phyloP scores from a whole-genome alignment of 2,797 vertebrate genomes.

The Artibeus jamaicensis region DNA sequence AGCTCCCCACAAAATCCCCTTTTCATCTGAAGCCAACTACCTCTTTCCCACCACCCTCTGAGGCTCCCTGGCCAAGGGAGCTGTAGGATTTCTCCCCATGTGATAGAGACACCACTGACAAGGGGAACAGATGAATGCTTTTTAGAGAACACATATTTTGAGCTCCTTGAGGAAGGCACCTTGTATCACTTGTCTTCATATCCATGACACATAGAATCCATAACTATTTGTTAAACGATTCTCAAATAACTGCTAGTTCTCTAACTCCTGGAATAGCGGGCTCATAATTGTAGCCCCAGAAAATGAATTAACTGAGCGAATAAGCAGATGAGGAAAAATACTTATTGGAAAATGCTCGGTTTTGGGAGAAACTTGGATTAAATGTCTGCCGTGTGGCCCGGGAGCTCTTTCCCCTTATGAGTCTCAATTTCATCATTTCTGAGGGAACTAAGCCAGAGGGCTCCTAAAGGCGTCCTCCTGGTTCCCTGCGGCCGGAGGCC shows the following conservation, averaged over 20 bases:
- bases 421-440: background rate
- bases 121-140: background rate
- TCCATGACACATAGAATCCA: background rate
- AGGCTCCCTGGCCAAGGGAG: background rate
- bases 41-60: background rate
- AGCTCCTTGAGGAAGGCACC: background rate
- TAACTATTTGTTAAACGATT: background rate
- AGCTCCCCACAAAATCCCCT: background rate
- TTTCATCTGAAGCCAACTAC: background rate
- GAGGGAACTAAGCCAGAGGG: background rate
- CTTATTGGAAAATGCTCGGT: background rate
- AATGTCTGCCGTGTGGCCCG: background rate
- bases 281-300: background rate
- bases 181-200: background rate
- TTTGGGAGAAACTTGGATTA: background rate
- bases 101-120: background rate
- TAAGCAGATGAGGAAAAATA: background rate
- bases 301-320: background rate
- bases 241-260: background rate
- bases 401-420: background rate
- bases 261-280: background rate
- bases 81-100: background rate
- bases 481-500: background rate
- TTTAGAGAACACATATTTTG: background rate
- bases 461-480: background rate